These are phyloP conservation scores for Drosophila navojoa DNA, from an alignment of 1,140 invertebrate genomes.

Conservation along the genomic window DNA sequence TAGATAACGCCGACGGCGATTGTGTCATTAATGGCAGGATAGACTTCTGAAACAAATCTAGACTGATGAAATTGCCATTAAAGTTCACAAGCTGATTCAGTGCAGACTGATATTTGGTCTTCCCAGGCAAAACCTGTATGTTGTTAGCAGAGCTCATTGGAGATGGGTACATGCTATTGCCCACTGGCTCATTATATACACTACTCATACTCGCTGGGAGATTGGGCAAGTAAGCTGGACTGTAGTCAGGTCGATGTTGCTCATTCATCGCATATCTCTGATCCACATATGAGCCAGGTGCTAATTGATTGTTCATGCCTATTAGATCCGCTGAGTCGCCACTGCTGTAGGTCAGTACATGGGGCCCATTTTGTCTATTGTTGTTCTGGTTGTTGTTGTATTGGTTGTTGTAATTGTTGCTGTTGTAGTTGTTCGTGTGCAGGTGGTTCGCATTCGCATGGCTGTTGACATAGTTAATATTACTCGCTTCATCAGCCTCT, in stretches of 20 bases:
- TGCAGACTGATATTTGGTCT: conserved; percentile 29
- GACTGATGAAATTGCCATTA: conserved; percentile 78
- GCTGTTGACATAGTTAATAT: conserved; percentile 46
- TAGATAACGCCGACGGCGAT: conserved; percentile 24
- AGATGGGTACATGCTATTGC: conserved; percentile 58
- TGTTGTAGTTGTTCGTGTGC: conserved; percentile 26
- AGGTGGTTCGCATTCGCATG: conserved; percentile 25
- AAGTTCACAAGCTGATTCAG: conserved; percentile 70
- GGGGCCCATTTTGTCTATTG: conserved; percentile 47
- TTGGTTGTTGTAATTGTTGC: conserved; percentile 18
- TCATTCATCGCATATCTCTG: conserved; percentile 46
- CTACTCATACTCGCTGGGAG: conserved; percentile 59
- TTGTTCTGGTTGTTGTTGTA: conserved; percentile 17
- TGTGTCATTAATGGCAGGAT: conserved; percentile 73
- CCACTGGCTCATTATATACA: conserved; percentile 61
- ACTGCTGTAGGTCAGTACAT: conserved; percentile 78
- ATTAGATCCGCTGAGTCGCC: conserved; percentile 20
- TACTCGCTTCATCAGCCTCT: conserved; percentile 64
- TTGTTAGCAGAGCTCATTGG: not conserved
- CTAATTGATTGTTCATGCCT: conserved; percentile 73
- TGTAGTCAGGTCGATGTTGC: conserved; percentile 23
- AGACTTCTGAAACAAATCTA: conserved; percentile 77
- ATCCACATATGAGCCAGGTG: conserved; percentile 69
- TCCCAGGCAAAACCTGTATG: conserved; percentile 22
- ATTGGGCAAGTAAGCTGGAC: conserved; percentile 31